phyloP scores from a whole-genome alignment of 1,140 invertebrate species.

The Trichomalopsis sarcophagae region DNA sequence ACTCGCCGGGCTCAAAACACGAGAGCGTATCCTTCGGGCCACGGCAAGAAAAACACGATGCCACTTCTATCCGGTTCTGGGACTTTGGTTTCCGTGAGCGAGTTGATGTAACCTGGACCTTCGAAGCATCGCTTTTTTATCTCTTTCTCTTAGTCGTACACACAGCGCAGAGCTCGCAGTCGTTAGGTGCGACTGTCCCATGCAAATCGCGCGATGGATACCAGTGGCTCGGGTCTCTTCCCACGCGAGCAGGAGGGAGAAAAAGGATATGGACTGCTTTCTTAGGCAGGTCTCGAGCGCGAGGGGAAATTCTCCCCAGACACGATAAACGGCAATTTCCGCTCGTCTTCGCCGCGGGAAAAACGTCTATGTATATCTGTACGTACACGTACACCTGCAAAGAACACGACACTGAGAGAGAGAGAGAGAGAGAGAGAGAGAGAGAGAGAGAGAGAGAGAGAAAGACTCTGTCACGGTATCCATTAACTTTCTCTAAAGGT shows the following conservation, averaged over 20 bases:
- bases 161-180: background rate
- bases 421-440: too few species aligned
- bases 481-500: background rate
- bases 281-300: background rate
- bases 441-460: too few species aligned
- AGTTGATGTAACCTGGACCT: background rate
- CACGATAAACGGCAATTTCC: slow-evolving; percentile 46
- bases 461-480: slow-evolving; percentile 1
- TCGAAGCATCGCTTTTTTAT: background rate
- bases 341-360: background rate
- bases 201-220: background rate
- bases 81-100: background rate
- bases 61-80: background rate
- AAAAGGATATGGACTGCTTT: background rate
- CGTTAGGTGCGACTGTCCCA: background rate
- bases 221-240: background rate
- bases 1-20: slow-evolving; percentile 40
- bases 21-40: slow-evolving; percentile 50
- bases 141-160: background rate
- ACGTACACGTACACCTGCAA: background rate
- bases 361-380: background rate
- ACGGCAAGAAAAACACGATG: slow-evolving; percentile 38
- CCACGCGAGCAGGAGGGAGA: background rate
- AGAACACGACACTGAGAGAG: background rate
- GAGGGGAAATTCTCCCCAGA: slow-evolving; percentile 30